Percentiles rank a stretch among this genome's conserved stretches.
Evolutionary conservation across 2,797 vertebrate genomes (phyloP).

Genomic region (Neostethus bicornis): DNA sequence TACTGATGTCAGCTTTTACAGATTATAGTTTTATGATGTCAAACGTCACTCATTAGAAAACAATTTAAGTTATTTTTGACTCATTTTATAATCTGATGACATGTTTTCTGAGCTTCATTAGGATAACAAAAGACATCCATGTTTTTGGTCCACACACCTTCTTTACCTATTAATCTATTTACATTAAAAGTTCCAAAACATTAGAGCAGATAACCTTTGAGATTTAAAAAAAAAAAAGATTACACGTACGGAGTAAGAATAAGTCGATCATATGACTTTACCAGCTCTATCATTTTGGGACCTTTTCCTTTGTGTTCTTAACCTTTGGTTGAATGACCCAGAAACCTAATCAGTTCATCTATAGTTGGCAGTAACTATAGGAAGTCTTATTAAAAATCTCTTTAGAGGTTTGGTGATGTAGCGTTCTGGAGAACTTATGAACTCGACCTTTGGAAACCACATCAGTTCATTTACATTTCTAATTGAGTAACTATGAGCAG

Average conservation of each 20-base stretch:
- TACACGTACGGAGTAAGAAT: neutral
- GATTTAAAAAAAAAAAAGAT: neutral
- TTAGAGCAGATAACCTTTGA: neutral
- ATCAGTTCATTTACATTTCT: no score
- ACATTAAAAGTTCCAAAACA: neutral
- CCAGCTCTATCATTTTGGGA: no score
- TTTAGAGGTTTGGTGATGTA: no score
- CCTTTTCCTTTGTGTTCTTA: no score
- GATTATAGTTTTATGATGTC: constrained; percentile 57
- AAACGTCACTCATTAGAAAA: constrained; percentile 28
- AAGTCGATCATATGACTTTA: no score
- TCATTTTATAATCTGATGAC: neutral
- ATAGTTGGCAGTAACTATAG: no score
- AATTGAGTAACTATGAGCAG: no score
- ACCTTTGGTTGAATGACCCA: no score
- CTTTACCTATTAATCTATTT: neutral
- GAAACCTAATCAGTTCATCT: no score
- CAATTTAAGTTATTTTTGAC: neutral
- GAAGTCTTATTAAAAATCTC: no score
- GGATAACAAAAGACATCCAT: neutral
- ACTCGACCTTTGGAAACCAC: no score
- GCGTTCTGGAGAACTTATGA: no score
- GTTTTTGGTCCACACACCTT: constrained; percentile 8
- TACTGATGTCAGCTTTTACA: constrained; percentile 48
- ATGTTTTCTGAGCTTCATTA: neutral